Evolutionary conservation across 2,888 invertebrate species (phyloP), one percentile per base, ranked within the genome.

Genomic region (Ptilodon capucinus): DNA sequence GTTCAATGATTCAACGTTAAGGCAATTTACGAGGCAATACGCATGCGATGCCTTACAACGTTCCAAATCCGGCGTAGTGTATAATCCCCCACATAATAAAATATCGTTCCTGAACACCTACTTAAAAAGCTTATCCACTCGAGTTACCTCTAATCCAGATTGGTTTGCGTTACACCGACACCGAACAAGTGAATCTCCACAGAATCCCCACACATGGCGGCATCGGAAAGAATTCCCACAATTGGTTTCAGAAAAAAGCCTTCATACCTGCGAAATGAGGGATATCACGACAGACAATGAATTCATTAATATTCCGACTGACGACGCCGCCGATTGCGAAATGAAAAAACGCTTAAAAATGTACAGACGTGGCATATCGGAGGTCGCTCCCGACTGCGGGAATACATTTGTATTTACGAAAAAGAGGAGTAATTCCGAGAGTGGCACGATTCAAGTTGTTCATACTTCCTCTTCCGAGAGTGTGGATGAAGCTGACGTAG

Each of bases 101-200:
- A 79, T 91, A 75, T 86, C 86, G 48, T 91, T 91, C 72, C 76
- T 91, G 50, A 87, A 89, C 68, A 91, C 91, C 71, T 91, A 91
- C 71, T 79, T 91, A 74, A 91, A 86, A 79, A 91, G 91, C 79
- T 81, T 91, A 79, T 87, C 82, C 57, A 72, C 76, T 42, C 81
- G 86, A 57, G 78, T 82, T 63, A 76, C 73, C 65, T 77, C 81
- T 74, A 86, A 85, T 81, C 85, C 86, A 59, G 82, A 86, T 79
- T 89, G 87, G 87, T 77, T 86, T 74, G 70, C 78, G 64, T 70
- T 79, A 77, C 76, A 76, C 60, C 74, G 75, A 48, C 77, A 72
- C 49, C 77, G 72, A 76, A 79, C 79, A 73, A 77, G 74, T 61
- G 78, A 74, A 61, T 62, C 68, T 62, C 63, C 66, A 47, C 71